Evolutionary conservation across 2,113 vertebrate genomes (phyloP), one percentile per base, ranked within the genome.

Genomic region (Pica pica): DNA sequence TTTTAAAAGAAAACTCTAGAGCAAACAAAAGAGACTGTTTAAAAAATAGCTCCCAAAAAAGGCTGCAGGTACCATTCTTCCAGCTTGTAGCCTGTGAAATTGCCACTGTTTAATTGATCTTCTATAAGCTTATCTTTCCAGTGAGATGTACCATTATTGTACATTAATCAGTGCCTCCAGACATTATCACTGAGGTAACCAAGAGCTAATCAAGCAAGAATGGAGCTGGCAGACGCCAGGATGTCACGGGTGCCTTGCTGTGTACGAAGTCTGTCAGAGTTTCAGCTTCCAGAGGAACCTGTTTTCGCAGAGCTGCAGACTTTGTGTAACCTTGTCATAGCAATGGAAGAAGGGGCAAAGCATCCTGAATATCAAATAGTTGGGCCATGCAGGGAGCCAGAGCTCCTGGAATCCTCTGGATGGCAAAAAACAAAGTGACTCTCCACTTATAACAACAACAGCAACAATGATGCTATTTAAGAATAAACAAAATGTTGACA

Each of bases 151-250:
- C 97, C 95, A 95, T 98, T 97, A 97, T 95, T 97, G 95, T 97
- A 97, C 96, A 97, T 98, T 98, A 98, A 98, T 97, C 96, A 98
- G 97, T 96, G 97, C 95, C 96, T 98, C 87, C 84, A 98, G 97
- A 97, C 97, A 95, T 97, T 97, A 97, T 98, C 96, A 96, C 96
- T 96, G 97, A 97, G 94, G 97, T 97, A 98, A 97, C 95, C 95
- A 97, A 97, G 96, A 97, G 96, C 97, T 96, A 97, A 97, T 97
- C 96, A 97, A 96, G 95, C 97, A 92, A 23, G 93, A 97, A 92
- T 67, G 93, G 94, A 96, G 94, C 87, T 97, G 96, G 94, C 96
- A 97, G 96, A 94, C 9, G 60, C 96, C 88, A 88, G 76, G 94
- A 96, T 97, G 95, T 97, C 95, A 97, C 49, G 64, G 95, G 73